Conservation (phyloP, 2,888 invertebrate species). For the Clitarchus hookeri region DNA sequence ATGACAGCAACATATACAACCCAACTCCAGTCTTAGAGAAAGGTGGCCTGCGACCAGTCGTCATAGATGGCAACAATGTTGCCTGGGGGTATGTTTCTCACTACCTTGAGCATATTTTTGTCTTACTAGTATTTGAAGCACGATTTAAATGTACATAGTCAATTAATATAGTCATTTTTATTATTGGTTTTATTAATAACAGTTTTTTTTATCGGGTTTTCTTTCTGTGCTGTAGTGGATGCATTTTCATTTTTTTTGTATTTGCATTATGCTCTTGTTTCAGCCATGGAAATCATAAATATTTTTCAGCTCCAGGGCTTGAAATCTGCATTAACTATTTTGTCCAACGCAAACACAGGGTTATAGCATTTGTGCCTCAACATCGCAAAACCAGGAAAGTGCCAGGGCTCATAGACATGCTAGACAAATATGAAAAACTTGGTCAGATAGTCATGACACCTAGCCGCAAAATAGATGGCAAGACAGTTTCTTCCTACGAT, state of each 20-base stretch:
- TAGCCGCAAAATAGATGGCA: conserved; percentile 68
- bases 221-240: not conserved
- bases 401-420: conserved; percentile 61
- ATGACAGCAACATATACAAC: not conserved
- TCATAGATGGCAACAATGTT: conserved; percentile 84
- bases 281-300: conserved; percentile 67
- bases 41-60: conserved; percentile 65
- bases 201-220: not conserved
- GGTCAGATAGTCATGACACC: conserved; percentile 74
- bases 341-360: conserved; percentile 68
- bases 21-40: not conserved
- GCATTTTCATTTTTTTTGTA: not conserved
- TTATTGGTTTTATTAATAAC: not conserved
- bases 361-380: conserved; percentile 77
- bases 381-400: conserved; percentile 58
- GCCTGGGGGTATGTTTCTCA: conserved; percentile 70
- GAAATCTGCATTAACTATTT: conserved; percentile 79
- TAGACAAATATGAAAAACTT: conserved; percentile 63
- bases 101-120: not conserved
- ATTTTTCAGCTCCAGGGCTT: conserved; percentile 78
- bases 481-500: conserved; percentile 68
- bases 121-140: not conserved
- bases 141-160: not conserved
- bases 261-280: conserved; percentile 45
- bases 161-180: not conserved